Evolutionary conservation across 2,113 vertebrate species (phyloP).

Genomic region (Tachuris rubrigastra): DNA sequence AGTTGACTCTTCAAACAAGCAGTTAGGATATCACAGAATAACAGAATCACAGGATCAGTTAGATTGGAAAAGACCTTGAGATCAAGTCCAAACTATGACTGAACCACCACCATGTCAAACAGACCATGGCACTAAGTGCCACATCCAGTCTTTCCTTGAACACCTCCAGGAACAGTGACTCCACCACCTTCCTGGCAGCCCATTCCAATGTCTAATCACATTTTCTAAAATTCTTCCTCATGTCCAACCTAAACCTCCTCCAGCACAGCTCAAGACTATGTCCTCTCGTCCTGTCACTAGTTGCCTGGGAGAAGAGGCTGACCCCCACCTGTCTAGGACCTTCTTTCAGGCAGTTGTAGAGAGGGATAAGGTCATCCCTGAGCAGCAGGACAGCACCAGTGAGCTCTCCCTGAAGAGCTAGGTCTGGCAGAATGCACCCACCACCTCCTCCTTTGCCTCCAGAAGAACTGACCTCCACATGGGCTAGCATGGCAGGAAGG

Average conservation of each 20-base stretch:
- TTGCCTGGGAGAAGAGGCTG: neutral
- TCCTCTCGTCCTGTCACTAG: neutral
- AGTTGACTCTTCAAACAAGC: neutral
- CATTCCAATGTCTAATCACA: neutral
- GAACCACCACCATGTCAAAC: neutral
- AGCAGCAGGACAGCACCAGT: neutral
- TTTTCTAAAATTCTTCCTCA: neutral
- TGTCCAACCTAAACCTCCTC: neutral
- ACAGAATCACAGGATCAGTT: neutral
- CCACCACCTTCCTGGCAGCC: neutral
- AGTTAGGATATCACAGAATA: neutral
- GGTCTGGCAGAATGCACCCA: neutral
- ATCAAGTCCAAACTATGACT: neutral
- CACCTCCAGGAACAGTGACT: neutral
- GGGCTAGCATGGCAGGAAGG: neutral
- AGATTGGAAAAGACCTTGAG: neutral
- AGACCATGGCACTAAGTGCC: neutral
- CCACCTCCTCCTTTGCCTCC: neutral
- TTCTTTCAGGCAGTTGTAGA: neutral
- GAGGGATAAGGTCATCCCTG: accelerated
- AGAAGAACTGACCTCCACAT: neutral
- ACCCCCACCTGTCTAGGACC: neutral
- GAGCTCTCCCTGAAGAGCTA: neutral
- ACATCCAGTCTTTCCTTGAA: neutral
- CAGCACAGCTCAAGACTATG: neutral